These are phyloP conservation scores for Lampropteryx suffumata DNA, from an alignment of 2,888 invertebrate species.

Conservation along the genomic window DNA sequence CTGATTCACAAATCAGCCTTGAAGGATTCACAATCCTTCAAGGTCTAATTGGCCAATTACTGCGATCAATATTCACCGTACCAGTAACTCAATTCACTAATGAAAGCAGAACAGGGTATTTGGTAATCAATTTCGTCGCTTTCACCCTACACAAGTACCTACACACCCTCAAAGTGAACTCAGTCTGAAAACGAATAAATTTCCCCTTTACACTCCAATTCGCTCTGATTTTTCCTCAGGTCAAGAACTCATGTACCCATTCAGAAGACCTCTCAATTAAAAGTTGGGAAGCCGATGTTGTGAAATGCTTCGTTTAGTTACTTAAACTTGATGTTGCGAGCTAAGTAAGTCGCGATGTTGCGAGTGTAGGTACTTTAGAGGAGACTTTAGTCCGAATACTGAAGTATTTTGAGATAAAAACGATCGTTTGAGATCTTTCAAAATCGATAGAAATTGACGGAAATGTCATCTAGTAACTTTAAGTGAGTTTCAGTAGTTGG, in stretches of 20 bases:
- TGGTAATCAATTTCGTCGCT: constrained; percentile 19
- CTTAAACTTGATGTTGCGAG: constrained; percentile 1
- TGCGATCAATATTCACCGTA: constrained; percentile 17
- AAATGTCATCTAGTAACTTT: no score
- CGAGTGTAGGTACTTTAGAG: no score
- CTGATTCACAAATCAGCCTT: neutral
- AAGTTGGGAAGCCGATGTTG: constrained; percentile 16
- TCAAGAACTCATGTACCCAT: constrained; percentile 10
- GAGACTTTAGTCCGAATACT: no score
- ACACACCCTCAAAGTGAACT: constrained; percentile 11
- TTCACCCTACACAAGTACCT: constrained; percentile 13
- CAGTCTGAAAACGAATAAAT: constrained; percentile 17
- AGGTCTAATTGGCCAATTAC: constrained; percentile 8
- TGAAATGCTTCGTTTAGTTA: constrained; percentile 11
- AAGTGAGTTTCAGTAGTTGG: no score
- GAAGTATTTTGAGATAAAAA: no score
- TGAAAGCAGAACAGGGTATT: constrained; percentile 19
- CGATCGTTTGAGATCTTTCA: no score
- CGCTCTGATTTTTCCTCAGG: constrained; percentile 15
- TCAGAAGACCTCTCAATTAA: constrained; percentile 21
- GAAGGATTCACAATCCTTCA: neutral
- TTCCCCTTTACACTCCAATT: constrained; percentile 8
- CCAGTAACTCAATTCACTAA: constrained; percentile 18
- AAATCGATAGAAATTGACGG: no score
- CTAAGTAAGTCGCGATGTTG: no score